Evolutionary conservation across 2,113 vertebrate genomes (phyloP), one percentile per base, ranked within the genome.

Genomic region (Syngnathus floridae): DNA sequence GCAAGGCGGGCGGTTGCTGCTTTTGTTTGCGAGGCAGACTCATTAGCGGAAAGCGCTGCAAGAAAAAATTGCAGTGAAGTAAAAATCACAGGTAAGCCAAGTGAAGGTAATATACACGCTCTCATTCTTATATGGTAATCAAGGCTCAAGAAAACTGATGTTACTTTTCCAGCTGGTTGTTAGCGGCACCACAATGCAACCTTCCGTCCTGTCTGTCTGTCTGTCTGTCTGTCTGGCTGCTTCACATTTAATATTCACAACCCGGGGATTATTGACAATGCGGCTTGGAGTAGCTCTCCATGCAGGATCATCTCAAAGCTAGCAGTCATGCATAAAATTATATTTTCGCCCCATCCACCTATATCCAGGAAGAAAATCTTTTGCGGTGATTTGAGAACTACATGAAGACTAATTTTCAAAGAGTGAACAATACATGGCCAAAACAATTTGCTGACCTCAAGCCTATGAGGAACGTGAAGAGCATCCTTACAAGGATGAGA

Each of bases 111-210:
- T 66, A 70, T 69, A 72, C 70, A 75, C 74, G 76, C 17, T 68
- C 75, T 71, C 71, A 77, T 78, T 83, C 62, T 67, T 76, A 72
- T 72, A 76, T 75, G 22, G 62, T 66, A 77, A 84, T 81, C 79
- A 71, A 80, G 70, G 22, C 54, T 48, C 63, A 81, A 43, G 11
- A 64, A 49, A 72, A 62, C 70, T 52, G 73, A 83, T 72, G 81
- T 73, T 78, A 64, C 83, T 80, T 83, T 76, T 26, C 56, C 70
- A 67, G 62, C 72, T 71, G 72, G 68, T 82, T 74, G 71, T 67
- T 73, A 64, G 66, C 55, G n/a, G 71, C 69, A 64, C 63, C 64
- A 70, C 70, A 73, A 71, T 71, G 64, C 72, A 77, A 76, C 77
- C 75, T 62, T 73, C 75, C 63, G 65, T 66, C 69, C 63, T 60